These are phyloP conservation scores for Ceratotherium simum DNA, from an alignment of 2,113 vertebrate genomes.

Conservation along the genomic window DNA sequence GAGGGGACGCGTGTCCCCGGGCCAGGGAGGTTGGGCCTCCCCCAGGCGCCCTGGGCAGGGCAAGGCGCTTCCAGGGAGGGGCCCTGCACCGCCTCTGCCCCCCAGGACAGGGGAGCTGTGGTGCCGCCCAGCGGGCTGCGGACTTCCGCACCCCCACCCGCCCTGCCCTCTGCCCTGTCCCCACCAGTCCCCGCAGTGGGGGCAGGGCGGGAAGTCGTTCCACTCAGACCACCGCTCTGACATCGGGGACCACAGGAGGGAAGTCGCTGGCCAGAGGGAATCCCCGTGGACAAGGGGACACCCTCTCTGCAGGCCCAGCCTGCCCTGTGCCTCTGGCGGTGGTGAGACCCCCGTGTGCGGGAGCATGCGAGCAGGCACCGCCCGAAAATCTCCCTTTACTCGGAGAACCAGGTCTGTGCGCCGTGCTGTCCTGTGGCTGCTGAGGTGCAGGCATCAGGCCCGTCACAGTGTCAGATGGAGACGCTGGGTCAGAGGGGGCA, in stretches of 20 bases:
- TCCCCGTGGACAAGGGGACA: not conserved
- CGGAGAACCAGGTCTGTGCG: rapidly evolving
- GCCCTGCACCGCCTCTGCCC: not conserved
- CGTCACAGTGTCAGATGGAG: no score
- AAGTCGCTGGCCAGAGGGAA: no score
- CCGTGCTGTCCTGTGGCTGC: rapidly evolving
- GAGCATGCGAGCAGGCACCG: rapidly evolving
- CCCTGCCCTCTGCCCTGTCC: no score
- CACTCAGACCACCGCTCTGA: not conserved
- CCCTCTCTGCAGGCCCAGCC: no score
- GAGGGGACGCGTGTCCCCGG: rapidly evolving
- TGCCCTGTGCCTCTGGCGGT: not conserved
- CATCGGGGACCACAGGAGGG: not conserved
- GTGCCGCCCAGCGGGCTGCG: rapidly evolving
- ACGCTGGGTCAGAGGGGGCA: not conserved
- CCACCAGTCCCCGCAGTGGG: not conserved
- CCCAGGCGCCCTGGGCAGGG: not conserved
- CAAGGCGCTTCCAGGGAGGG: not conserved
- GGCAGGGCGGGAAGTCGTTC: rapidly evolving
- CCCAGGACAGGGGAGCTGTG: not conserved
- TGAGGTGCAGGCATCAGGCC: no score
- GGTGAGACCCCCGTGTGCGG: rapidly evolving
- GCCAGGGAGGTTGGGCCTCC: not conserved
- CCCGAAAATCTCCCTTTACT: rapidly evolving
- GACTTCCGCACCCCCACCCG: not conserved